phyloP scores from a whole-genome alignment of 2,888 invertebrate species.

The Ferrisia virgata region DNA sequence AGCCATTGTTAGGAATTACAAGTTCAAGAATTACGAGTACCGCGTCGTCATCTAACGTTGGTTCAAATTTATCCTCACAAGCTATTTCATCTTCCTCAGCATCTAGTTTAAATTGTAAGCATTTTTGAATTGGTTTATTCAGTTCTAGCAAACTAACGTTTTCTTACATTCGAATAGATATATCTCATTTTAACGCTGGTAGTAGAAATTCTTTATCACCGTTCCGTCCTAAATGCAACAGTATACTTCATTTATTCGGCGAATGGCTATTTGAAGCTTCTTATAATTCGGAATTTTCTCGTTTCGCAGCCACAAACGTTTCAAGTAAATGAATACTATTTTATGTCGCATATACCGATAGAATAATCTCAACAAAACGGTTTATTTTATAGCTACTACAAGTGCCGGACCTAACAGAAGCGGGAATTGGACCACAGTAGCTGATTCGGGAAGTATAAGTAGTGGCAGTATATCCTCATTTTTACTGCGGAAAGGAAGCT shows the following conservation, averaged over 20 bases:
- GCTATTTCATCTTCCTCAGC: slow-evolving; percentile 50
- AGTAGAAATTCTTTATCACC: slow-evolving; percentile 34
- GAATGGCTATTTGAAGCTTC: slow-evolving; percentile 96
- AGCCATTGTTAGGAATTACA: slow-evolving; percentile 73
- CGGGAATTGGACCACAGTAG: not conserved
- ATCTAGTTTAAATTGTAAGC: slow-evolving; percentile 66
- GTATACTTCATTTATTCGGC: slow-evolving; percentile 90
- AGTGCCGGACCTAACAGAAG: not conserved
- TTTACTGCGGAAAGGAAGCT: slow-evolving; percentile 54
- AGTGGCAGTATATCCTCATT: slow-evolving; percentile 46
- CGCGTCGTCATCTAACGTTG: slow-evolving; percentile 45
- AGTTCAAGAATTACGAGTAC: slow-evolving; percentile 60
- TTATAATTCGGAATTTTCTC: slow-evolving; percentile 73
- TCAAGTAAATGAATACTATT: slow-evolving; percentile 34
- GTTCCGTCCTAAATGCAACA: slow-evolving; percentile 78
- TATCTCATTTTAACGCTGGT: slow-evolving; percentile 22
- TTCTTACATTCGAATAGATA: not conserved
- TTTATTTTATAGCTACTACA: slow-evolving; percentile 53
- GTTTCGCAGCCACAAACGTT: slow-evolving; percentile 40
- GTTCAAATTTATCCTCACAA: slow-evolving; percentile 35
- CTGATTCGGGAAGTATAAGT: slow-evolving; percentile 51
- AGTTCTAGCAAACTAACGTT: not conserved
- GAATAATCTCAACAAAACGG: not conserved
- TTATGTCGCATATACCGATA: not conserved
- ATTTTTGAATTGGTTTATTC: slow-evolving; percentile 44